Percentiles rank a stretch among this genome's conserved stretches.
phyloP scores from a whole-genome alignment of 2,888 invertebrate genomes.

The Ophion ventricosus region DNA sequence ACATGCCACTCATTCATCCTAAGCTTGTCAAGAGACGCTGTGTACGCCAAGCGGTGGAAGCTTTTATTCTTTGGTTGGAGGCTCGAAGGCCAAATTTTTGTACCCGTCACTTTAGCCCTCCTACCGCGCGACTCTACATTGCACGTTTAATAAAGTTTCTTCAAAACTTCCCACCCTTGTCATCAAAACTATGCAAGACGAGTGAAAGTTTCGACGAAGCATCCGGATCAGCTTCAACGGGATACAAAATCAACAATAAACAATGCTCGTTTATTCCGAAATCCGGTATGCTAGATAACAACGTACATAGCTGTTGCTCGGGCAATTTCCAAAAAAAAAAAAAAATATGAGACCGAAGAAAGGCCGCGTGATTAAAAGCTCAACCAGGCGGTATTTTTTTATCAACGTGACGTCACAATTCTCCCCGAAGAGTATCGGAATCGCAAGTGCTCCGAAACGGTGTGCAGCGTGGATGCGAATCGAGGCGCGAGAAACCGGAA shows the following conservation, averaged over 20 bases:
- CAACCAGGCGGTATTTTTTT: not conserved
- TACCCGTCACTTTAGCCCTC: not conserved
- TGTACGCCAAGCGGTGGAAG: conserved; percentile 10
- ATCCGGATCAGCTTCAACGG: not conserved
- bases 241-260: not conserved
- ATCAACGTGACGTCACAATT: conserved; percentile 19
- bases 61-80: not conserved
- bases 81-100: not conserved
- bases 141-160: conserved; percentile 34
- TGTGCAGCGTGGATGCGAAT: conserved; percentile 12
- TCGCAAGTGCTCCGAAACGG: conserved; percentile 8
- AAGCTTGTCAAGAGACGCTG: conserved; percentile 34
- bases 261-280: not conserved
- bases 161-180: conserved; percentile 1
- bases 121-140: conserved; percentile 20
- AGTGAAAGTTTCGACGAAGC: not conserved
- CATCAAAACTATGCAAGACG: not conserved
- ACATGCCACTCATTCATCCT: conserved; percentile 30
- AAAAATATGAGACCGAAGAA: not conserved
- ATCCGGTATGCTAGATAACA: not conserved
- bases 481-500: conserved; percentile 13
- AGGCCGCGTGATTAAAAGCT: conserved; percentile 3
- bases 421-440: conserved; percentile 15
- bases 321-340: not conserved
- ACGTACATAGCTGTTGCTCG: no score